Evolutionary conservation across 2,888 invertebrate genomes (phyloP), one percentile per base, ranked within the genome.

Genomic region (Phaedon cochleariae): DNA sequence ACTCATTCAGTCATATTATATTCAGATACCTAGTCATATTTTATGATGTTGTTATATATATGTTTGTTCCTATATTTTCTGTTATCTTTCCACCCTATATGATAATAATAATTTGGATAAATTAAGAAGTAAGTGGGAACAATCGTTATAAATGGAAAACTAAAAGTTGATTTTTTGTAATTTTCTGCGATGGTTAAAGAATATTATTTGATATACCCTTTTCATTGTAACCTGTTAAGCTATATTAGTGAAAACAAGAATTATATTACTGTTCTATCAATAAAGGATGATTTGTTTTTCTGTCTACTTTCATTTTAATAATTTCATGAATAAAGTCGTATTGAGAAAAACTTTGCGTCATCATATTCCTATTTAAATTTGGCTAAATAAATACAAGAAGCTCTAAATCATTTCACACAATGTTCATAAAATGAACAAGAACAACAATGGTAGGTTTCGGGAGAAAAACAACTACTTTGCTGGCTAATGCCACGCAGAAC

Each of bases 251-350:
- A 67, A 71, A 73, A 72, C 72, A 75, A 68, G 75, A 74, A 77
- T 72, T 76, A 77, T 78, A 78, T 77, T 75, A 78, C 74, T 78
- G 76, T 77, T 77, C 77, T 72, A 76, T 75, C 65, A 78, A 77
- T 78, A 78, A 76, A 78, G 71, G 73, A 76, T 71, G 71, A 75
- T 76, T 76, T 76, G 75, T 76, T 77, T 74, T 72, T 49, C 59
- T 59, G 15, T 61, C 26, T 53, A 37, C 3, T 41, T 41, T 41
- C 15, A 41, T 15, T 26, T 5, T 5, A 26, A 26, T 26, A 26
- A 26, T 26, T 26, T 26, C 26, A 26, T 5, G 26, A 26, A n/a
- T n/a, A n/a, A n/a, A n/a, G n/a, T n/a, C n/a, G n/a, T n/a, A n/a
- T n/a, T n/a, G n/a, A n/a, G n/a, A n/a, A n/a, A n/a, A n/a, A n/a